These are phyloP conservation scores for Trissolcus japonicus DNA, from an alignment of 2,888 invertebrate species.

Conservation along the genomic window DNA sequence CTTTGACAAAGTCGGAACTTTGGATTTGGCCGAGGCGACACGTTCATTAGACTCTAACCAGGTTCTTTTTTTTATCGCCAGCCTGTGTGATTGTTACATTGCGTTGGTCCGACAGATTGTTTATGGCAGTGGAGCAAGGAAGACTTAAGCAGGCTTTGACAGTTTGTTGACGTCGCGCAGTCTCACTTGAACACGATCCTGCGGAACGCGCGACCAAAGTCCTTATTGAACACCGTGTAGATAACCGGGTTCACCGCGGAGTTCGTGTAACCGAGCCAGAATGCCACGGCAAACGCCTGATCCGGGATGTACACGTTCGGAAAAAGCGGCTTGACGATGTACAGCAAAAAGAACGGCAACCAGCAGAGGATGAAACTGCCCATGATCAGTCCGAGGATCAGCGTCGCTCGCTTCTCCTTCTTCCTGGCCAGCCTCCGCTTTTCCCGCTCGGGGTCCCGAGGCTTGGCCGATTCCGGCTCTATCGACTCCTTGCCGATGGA, in stretches of 20 bases:
- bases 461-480: conserved; percentile 86
- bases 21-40: conserved; percentile 16
- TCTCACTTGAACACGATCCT: conserved; percentile 97
- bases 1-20: conserved; percentile 40
- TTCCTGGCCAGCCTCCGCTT: conserved; percentile 95
- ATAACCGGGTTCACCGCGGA: conserved; percentile 96
- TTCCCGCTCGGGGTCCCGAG: conserved; percentile 93
- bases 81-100: no score
- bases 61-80: conserved; percentile 1
- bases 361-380: conserved; percentile 98
- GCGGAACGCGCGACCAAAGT: conserved; percentile 96
- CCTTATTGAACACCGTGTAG: conserved; percentile 98
- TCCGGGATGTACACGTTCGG: conserved; percentile 85
- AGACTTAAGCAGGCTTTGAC: conserved; percentile 45
- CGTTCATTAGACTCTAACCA: conserved; percentile 15
- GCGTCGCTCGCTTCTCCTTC: conserved; percentile 96
- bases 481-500: conserved; percentile 74
- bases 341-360: conserved; percentile 98
- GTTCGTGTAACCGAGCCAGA: conserved; percentile 98
- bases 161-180: conserved; percentile 61
- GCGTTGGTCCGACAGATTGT: conserved; percentile 42
- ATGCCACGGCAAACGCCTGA: conserved; percentile 92
- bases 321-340: conserved; percentile 90
- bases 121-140: conserved; percentile 55
- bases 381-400: conserved; percentile 98